Evolutionary conservation across 2,113 vertebrate genomes (phyloP), one percentile per base, ranked within the genome.

Genomic region (Proteles cristata): DNA sequence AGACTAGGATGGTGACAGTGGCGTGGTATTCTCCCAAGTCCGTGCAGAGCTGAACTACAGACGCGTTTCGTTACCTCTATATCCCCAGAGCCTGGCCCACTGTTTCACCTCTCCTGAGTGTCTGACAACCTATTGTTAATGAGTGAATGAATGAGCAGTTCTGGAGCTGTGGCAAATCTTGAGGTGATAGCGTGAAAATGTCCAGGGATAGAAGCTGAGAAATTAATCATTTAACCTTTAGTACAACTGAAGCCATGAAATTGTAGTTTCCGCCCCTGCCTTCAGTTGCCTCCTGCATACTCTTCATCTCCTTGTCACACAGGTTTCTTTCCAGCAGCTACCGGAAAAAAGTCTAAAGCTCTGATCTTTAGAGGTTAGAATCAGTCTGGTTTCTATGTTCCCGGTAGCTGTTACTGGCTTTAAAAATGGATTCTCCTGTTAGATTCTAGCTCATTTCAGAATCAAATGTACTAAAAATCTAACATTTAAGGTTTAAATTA

Each of bases 401-500:
- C 31, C 69, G 0, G 23, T 14, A 79, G 17, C 61, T 89, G 45
- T 66, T 50, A 74, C 53, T 74, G 86, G 25, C 74, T 84, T 93
- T 86, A 81, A 93, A 74, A 81, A 39, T 2, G 3, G 35, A 66
- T 43, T 88, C 17, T 87, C 11, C 66, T 88, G 26, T 33, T 79
- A 61, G 48, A 80, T 81, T 19, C 69, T 33, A 95, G 55, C 66
- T 93, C 92, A 77, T 85, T 90, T 91, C 33, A 76, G 21, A 28
- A 94, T 39, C 14, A 11, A 92, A 43, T 50, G 17, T 33, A 76
- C 14, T 88, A 66, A 88, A 85, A 93, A 81, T 39, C 73, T 88
- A 79, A 84, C 55, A 84, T 21, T 69, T 63, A 94, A 68, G 33
- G 21, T 92, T 93, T 85, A 65, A 65, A 80, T 68, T 91, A 55